Conservation (phyloP, 2,113 vertebrate genomes). For the Sterna hirundo region DNA sequence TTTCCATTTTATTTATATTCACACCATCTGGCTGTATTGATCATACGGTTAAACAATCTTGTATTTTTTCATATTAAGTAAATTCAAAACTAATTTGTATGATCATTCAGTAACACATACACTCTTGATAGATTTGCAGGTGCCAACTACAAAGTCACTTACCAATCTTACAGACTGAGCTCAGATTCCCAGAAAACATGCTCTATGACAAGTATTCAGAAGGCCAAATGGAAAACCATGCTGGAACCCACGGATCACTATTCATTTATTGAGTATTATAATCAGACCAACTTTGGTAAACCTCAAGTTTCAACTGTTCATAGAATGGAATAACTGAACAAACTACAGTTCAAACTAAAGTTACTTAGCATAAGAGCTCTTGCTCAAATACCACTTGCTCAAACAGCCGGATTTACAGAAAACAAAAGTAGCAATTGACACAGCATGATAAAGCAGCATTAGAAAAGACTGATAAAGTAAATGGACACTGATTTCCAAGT, state of each 20-base stretch:
- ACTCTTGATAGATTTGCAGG: not conserved
- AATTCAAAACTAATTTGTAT: not conserved
- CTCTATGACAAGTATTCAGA: not conserved
- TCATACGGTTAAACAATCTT: not conserved
- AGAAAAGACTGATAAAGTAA: not conserved
- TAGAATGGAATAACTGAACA: not conserved
- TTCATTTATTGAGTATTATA: not conserved
- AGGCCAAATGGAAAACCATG: not conserved
- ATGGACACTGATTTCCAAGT: not conserved
- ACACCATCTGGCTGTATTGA: not conserved
- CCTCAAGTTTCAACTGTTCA: not conserved
- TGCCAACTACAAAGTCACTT: not conserved
- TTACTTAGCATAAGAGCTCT: not conserved
- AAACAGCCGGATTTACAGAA: not conserved
- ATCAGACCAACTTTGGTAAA: not conserved
- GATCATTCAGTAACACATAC: not conserved
- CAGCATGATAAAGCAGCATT: not conserved
- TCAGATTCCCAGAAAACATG: not conserved
- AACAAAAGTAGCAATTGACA: not conserved
- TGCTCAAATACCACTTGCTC: not conserved
- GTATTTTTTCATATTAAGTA: not conserved
- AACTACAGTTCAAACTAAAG: not conserved
- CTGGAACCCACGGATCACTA: not conserved
- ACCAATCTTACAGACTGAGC: not conserved
- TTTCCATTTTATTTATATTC: slow-evolving; percentile 12